Evolutionary conservation across 2,888 invertebrate species (phyloP).

Genomic region (Himalopsyche kuldschensis): DNA sequence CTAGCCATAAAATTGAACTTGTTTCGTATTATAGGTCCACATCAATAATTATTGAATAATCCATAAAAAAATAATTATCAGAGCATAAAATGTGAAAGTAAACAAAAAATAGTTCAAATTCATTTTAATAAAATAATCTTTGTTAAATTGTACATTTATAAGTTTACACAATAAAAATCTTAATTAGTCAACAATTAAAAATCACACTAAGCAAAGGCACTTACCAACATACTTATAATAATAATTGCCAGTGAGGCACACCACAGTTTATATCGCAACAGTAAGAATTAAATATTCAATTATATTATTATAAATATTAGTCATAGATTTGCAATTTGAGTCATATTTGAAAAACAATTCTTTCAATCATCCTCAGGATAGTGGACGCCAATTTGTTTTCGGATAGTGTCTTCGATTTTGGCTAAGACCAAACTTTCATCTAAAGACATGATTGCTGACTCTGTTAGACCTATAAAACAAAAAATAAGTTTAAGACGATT

Average conservation of each 20-base stretch:
- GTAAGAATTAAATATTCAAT: not conserved
- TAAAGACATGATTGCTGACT: slow-evolving; percentile 68
- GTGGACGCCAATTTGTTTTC: slow-evolving; percentile 68
- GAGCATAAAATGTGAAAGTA: not conserved
- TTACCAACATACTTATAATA: not conserved
- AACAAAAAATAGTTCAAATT: not conserved
- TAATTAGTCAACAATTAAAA: not conserved
- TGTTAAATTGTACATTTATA: not conserved
- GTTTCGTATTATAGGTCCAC: not conserved
- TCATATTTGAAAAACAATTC: not conserved
- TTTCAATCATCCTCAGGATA: slow-evolving; percentile 57
- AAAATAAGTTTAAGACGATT: not conserved
- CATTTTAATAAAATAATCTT: not conserved
- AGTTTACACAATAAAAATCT: not conserved
- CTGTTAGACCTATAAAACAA: slow-evolving; percentile 59
- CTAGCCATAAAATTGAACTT: not conserved
- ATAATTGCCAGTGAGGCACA: not conserved
- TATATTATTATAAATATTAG: not conserved
- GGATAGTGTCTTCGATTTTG: slow-evolving; percentile 69
- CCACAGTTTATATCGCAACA: not conserved
- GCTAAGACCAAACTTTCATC: slow-evolving; percentile 70
- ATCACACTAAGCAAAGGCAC: not conserved
- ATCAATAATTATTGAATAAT: not conserved
- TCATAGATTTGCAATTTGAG: too few species aligned
- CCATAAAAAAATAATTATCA: not conserved